Evolutionary conservation across 2,797 vertebrate genomes (phyloP).

Genomic region (Perdix hodgsoniae): DNA sequence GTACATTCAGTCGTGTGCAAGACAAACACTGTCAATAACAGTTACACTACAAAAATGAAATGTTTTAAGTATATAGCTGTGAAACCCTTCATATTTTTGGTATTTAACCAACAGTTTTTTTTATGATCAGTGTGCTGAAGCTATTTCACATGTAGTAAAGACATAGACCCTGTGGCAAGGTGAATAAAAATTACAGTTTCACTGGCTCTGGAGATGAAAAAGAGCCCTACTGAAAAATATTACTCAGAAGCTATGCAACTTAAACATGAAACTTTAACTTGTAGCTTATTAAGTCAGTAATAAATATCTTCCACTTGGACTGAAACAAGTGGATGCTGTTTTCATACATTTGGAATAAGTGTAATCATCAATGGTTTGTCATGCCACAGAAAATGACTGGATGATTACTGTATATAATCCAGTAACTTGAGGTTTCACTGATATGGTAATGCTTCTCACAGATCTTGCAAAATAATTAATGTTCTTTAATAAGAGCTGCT

Average conservation of each 20-base stretch:
- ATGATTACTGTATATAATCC: conserved; percentile 36
- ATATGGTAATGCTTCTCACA: conserved; percentile 30
- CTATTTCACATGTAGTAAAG: conserved; percentile 38
- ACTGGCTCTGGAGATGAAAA: background rate
- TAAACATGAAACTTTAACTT: conserved; percentile 27
- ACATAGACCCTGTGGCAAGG: conserved; percentile 38
- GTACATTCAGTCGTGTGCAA: conserved; percentile 76
- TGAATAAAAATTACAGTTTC: conserved; percentile 36
- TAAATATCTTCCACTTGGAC: conserved; percentile 21
- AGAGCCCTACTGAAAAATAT: conserved; percentile 39
- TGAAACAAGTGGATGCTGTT: background rate
- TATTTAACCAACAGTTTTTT: conserved; percentile 59
- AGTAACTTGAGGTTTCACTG: conserved; percentile 13
- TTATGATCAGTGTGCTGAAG: conserved; percentile 58
- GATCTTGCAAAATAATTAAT: background rate
- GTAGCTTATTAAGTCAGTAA: conserved; percentile 1
- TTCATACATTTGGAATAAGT: conserved; percentile 5
- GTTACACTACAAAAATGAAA: conserved; percentile 70
- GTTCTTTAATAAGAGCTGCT: conserved; percentile 9
- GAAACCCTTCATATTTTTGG: conserved; percentile 65
- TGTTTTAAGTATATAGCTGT: conserved; percentile 48
- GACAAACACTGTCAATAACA: conserved; percentile 56
- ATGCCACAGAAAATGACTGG: conserved; percentile 43
- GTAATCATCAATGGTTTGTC: background rate
- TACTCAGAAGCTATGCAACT: conserved; percentile 14